Percentiles rank a stretch among this genome's conserved stretches.
These are phyloP conservation scores for Euzophera pinguis DNA, from an alignment of 2,888 invertebrate species.

Conservation along the genomic window DNA sequence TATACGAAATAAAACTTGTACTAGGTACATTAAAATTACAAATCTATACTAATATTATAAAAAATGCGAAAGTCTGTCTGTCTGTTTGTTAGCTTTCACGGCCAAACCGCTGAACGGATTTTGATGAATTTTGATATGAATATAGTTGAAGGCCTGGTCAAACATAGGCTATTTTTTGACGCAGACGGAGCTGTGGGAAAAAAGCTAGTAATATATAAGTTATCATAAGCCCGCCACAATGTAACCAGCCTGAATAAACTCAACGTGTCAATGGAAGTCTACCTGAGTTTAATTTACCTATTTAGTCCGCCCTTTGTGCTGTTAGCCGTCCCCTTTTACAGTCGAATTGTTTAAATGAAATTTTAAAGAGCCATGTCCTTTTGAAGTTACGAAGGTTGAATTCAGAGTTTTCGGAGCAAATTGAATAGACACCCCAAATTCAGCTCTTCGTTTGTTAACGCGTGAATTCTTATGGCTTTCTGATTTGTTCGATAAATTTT, in stretches of 20 bases:
- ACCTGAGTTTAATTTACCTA: constrained; percentile 37
- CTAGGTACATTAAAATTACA: too few relatives aligned
- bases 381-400: constrained; percentile 27
- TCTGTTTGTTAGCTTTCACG: too few relatives aligned
- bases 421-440: constrained; percentile 34
- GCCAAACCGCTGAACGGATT: too few relatives aligned
- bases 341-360: constrained; percentile 49
- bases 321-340: constrained; percentile 38
- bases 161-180: too few relatives aligned
- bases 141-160: too few relatives aligned
- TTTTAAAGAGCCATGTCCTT: constrained; percentile 43
- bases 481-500: constrained; percentile 19
- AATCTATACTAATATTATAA: background rate
- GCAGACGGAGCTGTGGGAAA: too few relatives aligned
- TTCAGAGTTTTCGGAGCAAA: constrained; percentile 32
- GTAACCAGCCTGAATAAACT: constrained; percentile 22
- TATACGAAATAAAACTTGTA: too few relatives aligned
- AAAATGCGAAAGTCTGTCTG: too few relatives aligned
- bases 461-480: constrained; percentile 30
- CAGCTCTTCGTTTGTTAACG: constrained; percentile 27
- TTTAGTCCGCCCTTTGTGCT: constrained; percentile 35
- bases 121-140: too few relatives aligned
- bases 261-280: constrained; percentile 28
- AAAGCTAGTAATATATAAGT: background rate
- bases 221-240: constrained; percentile 12